A percentile compares a stretch with the other conserved stretches of the same genome.
phyloP scores from a whole-genome alignment of 1,140 invertebrate species.

The Procambarus clarkii region DNA sequence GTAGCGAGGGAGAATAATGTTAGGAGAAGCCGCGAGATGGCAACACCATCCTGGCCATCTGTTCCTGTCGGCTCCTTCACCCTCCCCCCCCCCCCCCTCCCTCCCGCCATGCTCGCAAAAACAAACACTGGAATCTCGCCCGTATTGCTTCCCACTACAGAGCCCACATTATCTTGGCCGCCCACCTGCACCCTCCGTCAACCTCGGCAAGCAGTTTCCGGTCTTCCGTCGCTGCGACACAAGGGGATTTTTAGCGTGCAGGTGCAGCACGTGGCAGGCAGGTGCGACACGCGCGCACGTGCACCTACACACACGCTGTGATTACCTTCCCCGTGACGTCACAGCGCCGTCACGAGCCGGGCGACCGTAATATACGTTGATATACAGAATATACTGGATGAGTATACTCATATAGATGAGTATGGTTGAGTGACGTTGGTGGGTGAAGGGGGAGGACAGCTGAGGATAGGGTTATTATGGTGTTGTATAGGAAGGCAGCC shows the following conservation, averaged over 20 bases:
- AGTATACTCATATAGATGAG: no score
- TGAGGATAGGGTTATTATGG: background rate
- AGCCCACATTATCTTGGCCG: background rate
- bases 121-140: background rate
- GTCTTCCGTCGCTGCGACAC: constrained; percentile 23
- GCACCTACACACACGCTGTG: constrained; percentile 52
- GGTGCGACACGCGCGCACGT: constrained; percentile 66
- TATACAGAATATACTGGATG: no score
- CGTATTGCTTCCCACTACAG: background rate
- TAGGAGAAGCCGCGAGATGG: background rate
- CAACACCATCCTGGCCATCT: constrained; percentile 36
- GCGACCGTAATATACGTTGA: no score
- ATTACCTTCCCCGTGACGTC: constrained; percentile 62
- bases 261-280: constrained; percentile 55
- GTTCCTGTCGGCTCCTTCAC: background rate
- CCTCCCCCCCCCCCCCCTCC: background rate
- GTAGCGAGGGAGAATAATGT: no score
- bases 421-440: no score
- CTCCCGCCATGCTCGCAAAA: no score
- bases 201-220: constrained; percentile 23
- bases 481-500: background rate
- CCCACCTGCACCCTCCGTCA: background rate
- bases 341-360: background rate
- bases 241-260: constrained; percentile 43
- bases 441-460: background rate